These are phyloP conservation scores for Phataginus tricuspis DNA, from an alignment of 2,797 vertebrate genomes.

Conservation along the genomic window DNA sequence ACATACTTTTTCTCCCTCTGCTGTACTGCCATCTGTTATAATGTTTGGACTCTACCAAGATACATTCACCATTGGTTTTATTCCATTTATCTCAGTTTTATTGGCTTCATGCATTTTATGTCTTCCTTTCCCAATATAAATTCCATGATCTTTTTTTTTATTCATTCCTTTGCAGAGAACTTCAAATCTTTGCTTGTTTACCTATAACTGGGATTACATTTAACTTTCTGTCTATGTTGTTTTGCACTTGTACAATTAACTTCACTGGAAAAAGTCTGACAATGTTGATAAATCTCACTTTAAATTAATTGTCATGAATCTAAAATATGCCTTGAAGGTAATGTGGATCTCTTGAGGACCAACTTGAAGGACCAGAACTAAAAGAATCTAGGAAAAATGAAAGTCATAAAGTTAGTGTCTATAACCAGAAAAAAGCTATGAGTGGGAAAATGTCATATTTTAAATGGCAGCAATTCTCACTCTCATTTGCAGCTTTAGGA, in stretches of 20 bases:
- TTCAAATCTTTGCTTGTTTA: not conserved
- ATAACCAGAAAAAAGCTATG: not conserved
- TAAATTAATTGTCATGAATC: not conserved
- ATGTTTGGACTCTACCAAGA: not conserved
- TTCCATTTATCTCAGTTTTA: not conserved
- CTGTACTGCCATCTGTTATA: not conserved
- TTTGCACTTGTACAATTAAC: not conserved
- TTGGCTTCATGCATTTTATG: not conserved
- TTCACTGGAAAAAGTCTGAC: not conserved
- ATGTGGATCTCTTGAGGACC: not conserved
- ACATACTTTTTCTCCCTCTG: not conserved
- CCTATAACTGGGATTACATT: not conserved
- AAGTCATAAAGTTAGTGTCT: not conserved
- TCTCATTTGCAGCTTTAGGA: not conserved
- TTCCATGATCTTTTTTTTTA: not conserved
- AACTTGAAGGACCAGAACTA: not conserved
- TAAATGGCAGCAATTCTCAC: not conserved
- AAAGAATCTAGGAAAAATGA: not conserved
- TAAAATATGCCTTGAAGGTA: not conserved
- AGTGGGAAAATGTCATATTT: not conserved
- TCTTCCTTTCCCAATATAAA: not conserved
- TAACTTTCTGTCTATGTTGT: not conserved
- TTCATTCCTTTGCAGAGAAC: not conserved
- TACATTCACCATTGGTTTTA: not conserved
- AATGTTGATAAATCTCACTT: not conserved